Base-by-base conservation (phyloP, 2,888 invertebrate species). In the Omphaloscelis lunosa region DNA sequence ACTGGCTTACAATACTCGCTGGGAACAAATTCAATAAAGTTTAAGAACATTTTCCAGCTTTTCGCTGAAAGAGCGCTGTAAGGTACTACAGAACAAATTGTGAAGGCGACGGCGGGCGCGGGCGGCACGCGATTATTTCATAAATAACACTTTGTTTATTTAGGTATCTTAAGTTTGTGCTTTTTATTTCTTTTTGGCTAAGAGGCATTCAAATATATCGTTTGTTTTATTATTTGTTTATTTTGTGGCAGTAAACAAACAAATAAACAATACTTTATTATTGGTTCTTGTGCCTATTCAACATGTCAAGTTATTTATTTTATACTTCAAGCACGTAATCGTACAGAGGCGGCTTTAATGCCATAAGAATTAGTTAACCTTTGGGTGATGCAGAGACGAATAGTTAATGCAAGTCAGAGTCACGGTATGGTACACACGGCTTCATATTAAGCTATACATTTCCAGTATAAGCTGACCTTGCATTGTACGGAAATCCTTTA, bases 1-100 rank as follows among this genome's bases (percentile, higher is more conserved):
- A 34, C 65, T 17, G 23, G 12, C 12, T 53, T 59, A 59, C 34
- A 53, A 34, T 29, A 61, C 45, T 82, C 41, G 27, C 61, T 48
- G 39, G 20, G 23, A 72, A 76, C 72, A 79, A 85, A 85, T 81
- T 83, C 79, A 86, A 86, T 82, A 79, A 76, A 73, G n/a, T 76
- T 76, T 27, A 75, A 76, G 61, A 62, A 65, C 70, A 78, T 63
- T 83, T 75, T 72, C 51, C 62, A 58, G 66, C 20, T 48, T 63
- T 53, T 7, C 34, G 27, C 48, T 67, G 62, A 27, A 75, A 56
- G 20, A 45, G 53, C 41, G 34, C 58, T 45, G 83, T 39, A 53
- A 56, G n/a, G 62, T 51, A 34, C 51, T 75, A 59, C 23, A 71
- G 15, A 39, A 68, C 59, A 56, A 82, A 82, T 71, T 73, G 78